Conservation (phyloP, 2,888 invertebrate genomes). For the Mellilla xanthometata region DNA sequence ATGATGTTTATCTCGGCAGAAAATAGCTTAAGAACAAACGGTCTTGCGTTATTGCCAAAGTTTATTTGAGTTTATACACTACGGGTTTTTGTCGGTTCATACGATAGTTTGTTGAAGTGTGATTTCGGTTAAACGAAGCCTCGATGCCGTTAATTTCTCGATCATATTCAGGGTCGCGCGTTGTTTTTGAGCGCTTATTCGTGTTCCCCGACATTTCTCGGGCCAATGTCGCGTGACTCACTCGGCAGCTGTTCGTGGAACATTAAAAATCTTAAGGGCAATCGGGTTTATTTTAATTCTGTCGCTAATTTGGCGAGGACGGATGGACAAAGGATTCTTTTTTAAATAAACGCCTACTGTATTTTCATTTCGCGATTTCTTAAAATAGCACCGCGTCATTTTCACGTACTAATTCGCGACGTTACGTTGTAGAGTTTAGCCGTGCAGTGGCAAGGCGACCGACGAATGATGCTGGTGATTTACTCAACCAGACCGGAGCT, state of each 20-base stretch:
- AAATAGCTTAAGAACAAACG: conserved; percentile 62
- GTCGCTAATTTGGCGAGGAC: conserved; percentile 43
- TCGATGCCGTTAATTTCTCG: conserved; percentile 51
- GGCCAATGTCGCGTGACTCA: conserved; percentile 77
- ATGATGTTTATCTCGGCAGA: conserved; percentile 65
- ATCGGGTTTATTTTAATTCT: conserved; percentile 61
- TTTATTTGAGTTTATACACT: conserved; percentile 55
- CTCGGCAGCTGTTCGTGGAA: conserved; percentile 68
- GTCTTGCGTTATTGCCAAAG: conserved; percentile 62
- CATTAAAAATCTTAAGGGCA: conserved; percentile 75
- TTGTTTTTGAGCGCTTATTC: conserved; percentile 55
- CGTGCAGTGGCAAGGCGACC: too few relatives aligned
- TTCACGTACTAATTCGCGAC: background rate
- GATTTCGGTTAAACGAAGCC: conserved; percentile 35
- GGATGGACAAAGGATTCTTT: conserved; percentile 25
- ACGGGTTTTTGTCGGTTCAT: conserved; percentile 43
- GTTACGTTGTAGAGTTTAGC: background rate
- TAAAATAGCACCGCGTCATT: conserved; percentile 5
- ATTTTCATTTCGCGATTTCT: conserved; percentile 10
- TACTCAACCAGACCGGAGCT: too few relatives aligned
- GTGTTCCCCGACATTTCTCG: conserved; percentile 56
- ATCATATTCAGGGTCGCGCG: conserved; percentile 61
- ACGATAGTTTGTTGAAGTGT: conserved; percentile 23
- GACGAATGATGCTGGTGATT: too few relatives aligned
- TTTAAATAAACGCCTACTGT: conserved; percentile 5